Base-by-base conservation (phyloP, 2,797 vertebrate species). In the Sciurus vulgaris region DNA sequence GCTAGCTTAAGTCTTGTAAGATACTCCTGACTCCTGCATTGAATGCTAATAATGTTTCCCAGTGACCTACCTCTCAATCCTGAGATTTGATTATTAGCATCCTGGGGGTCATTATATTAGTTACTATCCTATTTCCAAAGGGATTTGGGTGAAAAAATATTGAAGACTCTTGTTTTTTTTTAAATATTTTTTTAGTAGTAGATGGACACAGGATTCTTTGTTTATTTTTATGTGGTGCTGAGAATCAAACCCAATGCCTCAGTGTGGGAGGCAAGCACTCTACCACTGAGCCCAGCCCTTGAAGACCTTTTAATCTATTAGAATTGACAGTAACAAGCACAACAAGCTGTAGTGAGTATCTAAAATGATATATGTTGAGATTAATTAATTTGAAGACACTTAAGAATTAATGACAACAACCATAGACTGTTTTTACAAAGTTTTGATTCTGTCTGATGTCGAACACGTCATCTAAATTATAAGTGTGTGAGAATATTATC, bases 391-490 rank as follows among this genome's bases (percentile, higher is more conserved):
- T 63, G 85, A 86, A 93, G 85, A 90, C 30, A 82, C 24, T 74
- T 94, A 87, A 93, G 90, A 89, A 78, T 94, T 99, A 99, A 98
- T 99, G 99, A 70, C 98, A 98, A 99, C 8, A 99, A 2, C 26
- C 11, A 41, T 3, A 65, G 49, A 88, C 49, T 85, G 1, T 88
- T 88, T 67, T 74, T 30, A 84, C 20, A 54, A 85, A 89, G 51
- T 56, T 83, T 89, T 76, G 67, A 70, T 91, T 81, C 33, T 91
- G 9, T 79, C n/a, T 79, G 2, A 63, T 78, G 54, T 38, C 82
- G 69, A 91, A 59, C 54, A 84, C 69, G 59, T 13, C 87, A 69
- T n/a, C 47, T 81, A 85, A 84, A 61, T 82, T 72, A 20, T 17
- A 54, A 91, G 28, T 47, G 5, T 91, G 2, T 44, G 72, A 82